Conservation (phyloP, 2,888 invertebrate species). For the Eupithecia tripunctaria region DNA sequence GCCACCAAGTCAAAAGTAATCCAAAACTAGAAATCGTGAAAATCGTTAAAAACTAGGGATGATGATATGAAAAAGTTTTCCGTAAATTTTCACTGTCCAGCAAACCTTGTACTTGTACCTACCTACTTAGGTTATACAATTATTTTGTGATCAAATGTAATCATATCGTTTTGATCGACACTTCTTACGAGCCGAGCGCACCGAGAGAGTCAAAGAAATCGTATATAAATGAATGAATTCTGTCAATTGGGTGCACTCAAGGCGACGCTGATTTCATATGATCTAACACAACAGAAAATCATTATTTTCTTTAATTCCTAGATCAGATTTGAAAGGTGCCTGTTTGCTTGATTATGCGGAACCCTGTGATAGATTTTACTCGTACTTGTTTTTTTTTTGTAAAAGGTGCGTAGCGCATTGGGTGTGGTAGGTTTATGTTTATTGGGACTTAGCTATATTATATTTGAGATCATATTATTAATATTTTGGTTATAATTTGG, state of each 20-base stretch:
- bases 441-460: constrained; percentile 11
- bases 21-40: no score
- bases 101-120: no score
- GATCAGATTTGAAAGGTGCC: no score
- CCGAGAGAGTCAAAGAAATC: background rate
- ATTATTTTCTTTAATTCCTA: background rate
- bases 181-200: no score
- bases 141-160: no score
- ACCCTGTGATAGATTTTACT: background rate
- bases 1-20: no score
- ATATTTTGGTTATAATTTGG: background rate
- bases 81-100: no score
- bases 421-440: constrained; percentile 22
- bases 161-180: no score
- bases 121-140: no score
- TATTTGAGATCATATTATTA: background rate
- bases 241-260: background rate
- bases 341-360: background rate
- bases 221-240: background rate
- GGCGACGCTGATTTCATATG: background rate
- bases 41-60: no score
- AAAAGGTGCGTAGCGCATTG: constrained; percentile 10
- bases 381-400: background rate
- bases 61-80: no score
- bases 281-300: background rate